Evolutionary conservation across 2,113 vertebrate species (phyloP), one percentile per base, ranked within the genome.

Genomic region (Microcebus tavaratra): DNA sequence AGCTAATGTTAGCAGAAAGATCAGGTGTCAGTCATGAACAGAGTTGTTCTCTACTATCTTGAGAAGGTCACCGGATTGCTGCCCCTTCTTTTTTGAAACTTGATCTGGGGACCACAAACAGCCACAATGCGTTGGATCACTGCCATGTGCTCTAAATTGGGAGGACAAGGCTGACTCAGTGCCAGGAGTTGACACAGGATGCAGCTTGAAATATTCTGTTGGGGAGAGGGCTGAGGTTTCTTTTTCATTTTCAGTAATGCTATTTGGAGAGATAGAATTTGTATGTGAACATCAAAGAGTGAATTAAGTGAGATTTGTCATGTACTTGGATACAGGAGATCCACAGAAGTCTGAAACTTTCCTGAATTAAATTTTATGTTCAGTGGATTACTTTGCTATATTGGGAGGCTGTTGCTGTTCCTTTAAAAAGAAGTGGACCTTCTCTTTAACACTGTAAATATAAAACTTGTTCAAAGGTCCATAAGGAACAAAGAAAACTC

Each of bases 71-170:
- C 92, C 3, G 53, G 93, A 92, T 97, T 97, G 78, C 90, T 90
- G 91, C 92, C 87, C 91, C 90, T 97, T 96, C 92, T 59, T 90
- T 97, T 98, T 95, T 97, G 98, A 98, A 98, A 98, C 48, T 45
- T 83, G 97, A 97, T 92, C 96, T 76, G 67, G 84, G 93, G 76
- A 88, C 92, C 90, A 83, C 97, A 97, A 95, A 93, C 86, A 90
- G 48, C 90, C 90, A 97, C 92, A 95, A 95, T 88, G 92, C 93
- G 23, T 89, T 97, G 97, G 98, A 82, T 95, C 78, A 25, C 39
- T 42, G 97, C 97, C 98, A 94, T 1, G 31, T 57, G 76, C 90
- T 97, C 97, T 98, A 97, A 97, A 95, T 83, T 88, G 93, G 87
- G 80, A 73, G 82, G 85, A 96, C 31, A 83, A 94, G 65, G 61